Conservation (phyloP, 2,113 vertebrate genomes). For the Turdus rufiventris region DNA sequence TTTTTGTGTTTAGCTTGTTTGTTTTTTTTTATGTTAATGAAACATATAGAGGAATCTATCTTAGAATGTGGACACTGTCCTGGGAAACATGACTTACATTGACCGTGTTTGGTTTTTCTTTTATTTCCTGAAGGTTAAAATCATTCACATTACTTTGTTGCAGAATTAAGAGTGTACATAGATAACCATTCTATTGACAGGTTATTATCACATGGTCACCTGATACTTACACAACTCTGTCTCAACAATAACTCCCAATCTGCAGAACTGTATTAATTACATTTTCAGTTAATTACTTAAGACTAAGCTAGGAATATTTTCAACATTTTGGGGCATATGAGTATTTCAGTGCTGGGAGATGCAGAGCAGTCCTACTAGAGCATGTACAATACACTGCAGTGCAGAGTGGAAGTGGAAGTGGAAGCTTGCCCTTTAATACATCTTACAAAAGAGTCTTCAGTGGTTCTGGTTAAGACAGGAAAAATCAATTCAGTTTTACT, state of each 20-base stretch:
- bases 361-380: neutral
- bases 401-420: neutral
- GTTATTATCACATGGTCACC: neutral
- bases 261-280: neutral
- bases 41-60: neutral
- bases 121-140: neutral
- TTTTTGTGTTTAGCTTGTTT: fast-evolving
- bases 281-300: neutral
- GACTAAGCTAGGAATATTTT: neutral
- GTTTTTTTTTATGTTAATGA: neutral
- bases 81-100: neutral
- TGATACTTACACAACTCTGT: neutral
- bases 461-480: neutral
- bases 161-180: neutral
- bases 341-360: neutral
- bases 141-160: neutral
- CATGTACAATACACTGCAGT: neutral
- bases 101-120: neutral
- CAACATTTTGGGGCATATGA: neutral
- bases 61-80: neutral
- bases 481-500: neutral
- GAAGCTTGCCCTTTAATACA: neutral
- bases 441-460: neutral
- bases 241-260: neutral
- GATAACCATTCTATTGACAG: neutral